Evolutionary conservation across 2,888 invertebrate genomes (phyloP).

Genomic region (Barypeithes pellucidus): DNA sequence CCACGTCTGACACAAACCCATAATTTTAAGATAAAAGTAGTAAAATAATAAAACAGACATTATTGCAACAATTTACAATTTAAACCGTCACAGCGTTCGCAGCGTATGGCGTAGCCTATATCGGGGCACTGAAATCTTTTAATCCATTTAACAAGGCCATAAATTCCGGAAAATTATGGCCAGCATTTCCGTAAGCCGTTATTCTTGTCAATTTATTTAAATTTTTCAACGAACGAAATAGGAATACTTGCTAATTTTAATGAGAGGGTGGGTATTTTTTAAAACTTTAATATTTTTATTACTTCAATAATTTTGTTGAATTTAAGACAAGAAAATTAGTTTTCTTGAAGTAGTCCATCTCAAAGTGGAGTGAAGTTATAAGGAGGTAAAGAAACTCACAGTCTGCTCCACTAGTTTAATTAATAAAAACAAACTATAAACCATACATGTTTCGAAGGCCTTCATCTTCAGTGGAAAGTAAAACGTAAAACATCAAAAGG

Average conservation of each 20-base stretch:
- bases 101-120: constrained; percentile 44
- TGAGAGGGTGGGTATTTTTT: not conserved
- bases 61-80: constrained; percentile 13
- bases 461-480: too few relatives aligned
- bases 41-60: constrained; percentile 4
- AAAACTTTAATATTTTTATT: not conserved
- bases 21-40: not conserved
- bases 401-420: too few relatives aligned
- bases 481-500: too few relatives aligned
- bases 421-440: too few relatives aligned
- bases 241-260: constrained; percentile 10
- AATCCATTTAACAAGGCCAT: constrained; percentile 53
- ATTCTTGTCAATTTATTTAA: constrained; percentile 54
- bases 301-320: too few relatives aligned
- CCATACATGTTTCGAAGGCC: too few relatives aligned
- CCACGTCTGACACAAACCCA: too few relatives aligned
- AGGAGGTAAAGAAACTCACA: too few relatives aligned
- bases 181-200: constrained; percentile 45
- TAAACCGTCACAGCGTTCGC: not conserved
- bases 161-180: constrained; percentile 51
- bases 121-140: constrained; percentile 50
- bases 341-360: too few relatives aligned
- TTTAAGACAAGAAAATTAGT: too few relatives aligned
- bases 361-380: too few relatives aligned
- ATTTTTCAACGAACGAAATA: constrained; percentile 42